These are phyloP conservation scores for Chaetops frenatus DNA, from an alignment of 2,113 vertebrate species.

Conservation along the genomic window DNA sequence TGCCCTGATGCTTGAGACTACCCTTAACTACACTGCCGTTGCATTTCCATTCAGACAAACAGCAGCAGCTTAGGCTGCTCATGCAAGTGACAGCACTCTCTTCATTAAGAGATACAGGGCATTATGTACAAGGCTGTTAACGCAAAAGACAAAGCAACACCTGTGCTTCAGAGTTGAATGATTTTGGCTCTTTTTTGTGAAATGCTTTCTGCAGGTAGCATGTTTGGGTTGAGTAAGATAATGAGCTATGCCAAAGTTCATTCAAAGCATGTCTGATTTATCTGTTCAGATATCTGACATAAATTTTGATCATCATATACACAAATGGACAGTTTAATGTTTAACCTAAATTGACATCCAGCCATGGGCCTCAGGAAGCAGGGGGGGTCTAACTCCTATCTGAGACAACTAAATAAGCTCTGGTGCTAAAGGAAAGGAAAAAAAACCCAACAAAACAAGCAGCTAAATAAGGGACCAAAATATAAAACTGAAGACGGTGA, in stretches of 20 bases:
- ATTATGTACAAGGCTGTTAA: neutral
- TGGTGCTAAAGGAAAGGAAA: neutral
- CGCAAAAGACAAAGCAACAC: neutral
- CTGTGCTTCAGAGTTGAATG: neutral
- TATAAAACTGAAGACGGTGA: neutral
- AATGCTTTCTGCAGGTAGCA: neutral
- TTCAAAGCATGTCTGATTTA: neutral
- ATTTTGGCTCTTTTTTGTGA: neutral
- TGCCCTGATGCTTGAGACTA: neutral
- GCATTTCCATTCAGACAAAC: neutral
- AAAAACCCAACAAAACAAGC: neutral
- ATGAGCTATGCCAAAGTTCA: neutral
- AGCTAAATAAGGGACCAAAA: neutral
- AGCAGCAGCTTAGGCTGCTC: neutral
- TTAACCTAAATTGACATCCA: neutral
- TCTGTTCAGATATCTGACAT: neutral
- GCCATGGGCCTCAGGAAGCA: neutral
- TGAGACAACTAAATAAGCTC: neutral
- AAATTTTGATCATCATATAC: neutral
- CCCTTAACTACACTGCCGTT: neutral
- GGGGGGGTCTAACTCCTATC: neutral
- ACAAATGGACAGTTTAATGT: neutral
- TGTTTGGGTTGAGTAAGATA: neutral
- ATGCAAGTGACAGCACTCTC: neutral
- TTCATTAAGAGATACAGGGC: neutral